These are phyloP conservation scores for Plemyria rubiginata DNA, from an alignment of 2,888 invertebrate genomes.

Conservation along the genomic window DNA sequence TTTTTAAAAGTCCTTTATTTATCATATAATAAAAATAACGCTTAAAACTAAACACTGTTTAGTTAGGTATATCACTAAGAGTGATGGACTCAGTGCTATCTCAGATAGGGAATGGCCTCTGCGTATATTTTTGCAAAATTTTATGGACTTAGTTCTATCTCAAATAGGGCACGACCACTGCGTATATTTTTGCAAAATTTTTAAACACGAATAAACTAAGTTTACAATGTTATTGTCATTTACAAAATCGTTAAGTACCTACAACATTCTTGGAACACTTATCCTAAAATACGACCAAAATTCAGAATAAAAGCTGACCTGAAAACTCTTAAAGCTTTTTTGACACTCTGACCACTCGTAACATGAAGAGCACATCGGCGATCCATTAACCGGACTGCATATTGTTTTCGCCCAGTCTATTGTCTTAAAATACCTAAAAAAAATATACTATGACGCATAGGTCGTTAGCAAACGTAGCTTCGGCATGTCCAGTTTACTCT, in stretches of 20 bases:
- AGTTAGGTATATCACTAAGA: too few species aligned
- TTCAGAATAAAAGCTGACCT: background rate
- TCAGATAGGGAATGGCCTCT: too few species aligned
- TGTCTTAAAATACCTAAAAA: conserved; percentile 65
- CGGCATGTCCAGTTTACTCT: conserved; percentile 45
- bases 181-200: too few species aligned
- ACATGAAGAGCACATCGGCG: conserved; percentile 4
- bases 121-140: too few species aligned
- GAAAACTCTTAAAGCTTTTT: background rate
- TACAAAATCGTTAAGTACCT: background rate
- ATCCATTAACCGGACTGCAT: conserved; percentile 13
- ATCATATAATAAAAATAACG: too few species aligned
- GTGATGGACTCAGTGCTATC: too few species aligned
- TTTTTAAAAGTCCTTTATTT: too few species aligned
- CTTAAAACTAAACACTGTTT: too few species aligned
- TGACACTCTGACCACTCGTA: conserved; percentile 5
- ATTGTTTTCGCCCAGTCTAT: conserved; percentile 40
- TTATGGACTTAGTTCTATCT: too few species aligned
- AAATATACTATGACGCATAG: conserved; percentile 62
- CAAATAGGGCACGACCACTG: too few species aligned
- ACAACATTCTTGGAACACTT: background rate
- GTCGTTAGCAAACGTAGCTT: conserved; percentile 62
- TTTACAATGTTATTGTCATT: too few species aligned
- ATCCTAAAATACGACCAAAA: background rate
- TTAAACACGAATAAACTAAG: too few species aligned